Conservation (phyloP, 2,797 vertebrate genomes). For the Hippoglossus hippoglossus region DNA sequence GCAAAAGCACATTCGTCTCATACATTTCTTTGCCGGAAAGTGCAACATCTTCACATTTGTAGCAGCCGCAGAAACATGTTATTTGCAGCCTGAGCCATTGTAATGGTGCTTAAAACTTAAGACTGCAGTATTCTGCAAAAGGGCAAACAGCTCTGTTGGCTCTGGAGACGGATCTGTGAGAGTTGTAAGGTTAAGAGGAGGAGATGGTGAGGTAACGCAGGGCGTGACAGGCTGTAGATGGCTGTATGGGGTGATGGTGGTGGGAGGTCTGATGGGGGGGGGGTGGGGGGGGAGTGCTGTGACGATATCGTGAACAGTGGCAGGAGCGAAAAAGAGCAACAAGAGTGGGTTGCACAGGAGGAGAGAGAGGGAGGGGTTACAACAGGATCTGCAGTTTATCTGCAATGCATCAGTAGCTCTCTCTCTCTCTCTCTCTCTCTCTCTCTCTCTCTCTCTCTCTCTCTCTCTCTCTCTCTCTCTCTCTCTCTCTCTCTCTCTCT, state of each 20-base stretch:
- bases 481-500: no score
- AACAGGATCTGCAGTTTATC: slow-evolving; percentile 86
- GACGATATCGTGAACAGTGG: slow-evolving; percentile 72
- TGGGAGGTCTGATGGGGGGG: slow-evolving; percentile 38
- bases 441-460: slow-evolving; percentile 26
- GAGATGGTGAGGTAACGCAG: slow-evolving; percentile 32
- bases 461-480: slow-evolving; percentile 3
- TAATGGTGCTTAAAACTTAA: background rate
- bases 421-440: slow-evolving; percentile 58
- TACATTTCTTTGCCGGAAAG: background rate
- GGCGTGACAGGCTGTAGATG: slow-evolving; percentile 57
- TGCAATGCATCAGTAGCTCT: slow-evolving; percentile 89
- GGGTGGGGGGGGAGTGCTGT: slow-evolving; percentile 48
- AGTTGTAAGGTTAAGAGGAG: slow-evolving; percentile 29
- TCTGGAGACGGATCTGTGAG: slow-evolving; percentile 21
- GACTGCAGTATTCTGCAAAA: slow-evolving; percentile 21
- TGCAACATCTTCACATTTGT: slow-evolving; percentile 2
- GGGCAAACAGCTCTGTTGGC: slow-evolving; percentile 12
- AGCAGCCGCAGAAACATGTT: background rate
- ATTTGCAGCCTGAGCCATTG: background rate
- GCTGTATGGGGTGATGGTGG: slow-evolving; percentile 62
- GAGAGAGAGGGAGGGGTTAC: slow-evolving; percentile 75
- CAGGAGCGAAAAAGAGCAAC: slow-evolving; percentile 44
- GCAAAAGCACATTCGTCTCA: background rate
- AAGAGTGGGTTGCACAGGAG: slow-evolving; percentile 32